These are phyloP conservation scores for Erythrolamprus reginae DNA, from an alignment of 2,113 vertebrate species.

Conservation along the genomic window DNA sequence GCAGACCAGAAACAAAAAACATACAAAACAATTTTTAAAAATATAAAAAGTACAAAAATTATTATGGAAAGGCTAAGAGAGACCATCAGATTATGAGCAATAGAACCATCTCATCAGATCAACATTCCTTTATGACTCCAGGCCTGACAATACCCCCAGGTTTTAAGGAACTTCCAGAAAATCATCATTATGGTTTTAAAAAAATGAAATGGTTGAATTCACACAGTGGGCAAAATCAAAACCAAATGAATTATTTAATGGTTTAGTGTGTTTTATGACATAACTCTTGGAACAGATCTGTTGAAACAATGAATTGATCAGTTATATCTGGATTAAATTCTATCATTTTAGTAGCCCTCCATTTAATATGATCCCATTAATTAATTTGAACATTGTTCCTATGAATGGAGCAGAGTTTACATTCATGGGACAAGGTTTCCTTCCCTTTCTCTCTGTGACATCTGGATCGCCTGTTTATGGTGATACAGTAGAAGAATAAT, in stretches of 20 bases:
- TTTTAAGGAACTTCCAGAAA: neutral
- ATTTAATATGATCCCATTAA: neutral
- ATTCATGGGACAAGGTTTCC: neutral
- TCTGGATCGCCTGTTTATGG: too few relatives aligned
- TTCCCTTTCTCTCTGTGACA: neutral
- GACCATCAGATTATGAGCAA: neutral
- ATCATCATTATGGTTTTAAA: neutral
- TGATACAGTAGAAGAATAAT: neutral
- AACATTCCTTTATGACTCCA: neutral
- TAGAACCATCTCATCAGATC: neutral
- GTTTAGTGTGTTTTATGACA: neutral
- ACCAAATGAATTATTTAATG: neutral
- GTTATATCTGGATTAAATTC: neutral
- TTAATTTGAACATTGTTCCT: neutral
- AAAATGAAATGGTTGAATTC: neutral
- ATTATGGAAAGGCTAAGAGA: neutral
- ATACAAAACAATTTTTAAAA: neutral
- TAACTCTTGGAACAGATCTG: neutral
- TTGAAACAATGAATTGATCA: neutral
- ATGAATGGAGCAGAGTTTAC: neutral
- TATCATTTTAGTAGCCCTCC: neutral
- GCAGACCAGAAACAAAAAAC: neutral
- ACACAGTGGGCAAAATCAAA: neutral
- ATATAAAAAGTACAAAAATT: neutral
- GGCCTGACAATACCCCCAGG: neutral